phyloP scores from a whole-genome alignment of 2,888 invertebrate genomes.

The Amiota mariae region DNA sequence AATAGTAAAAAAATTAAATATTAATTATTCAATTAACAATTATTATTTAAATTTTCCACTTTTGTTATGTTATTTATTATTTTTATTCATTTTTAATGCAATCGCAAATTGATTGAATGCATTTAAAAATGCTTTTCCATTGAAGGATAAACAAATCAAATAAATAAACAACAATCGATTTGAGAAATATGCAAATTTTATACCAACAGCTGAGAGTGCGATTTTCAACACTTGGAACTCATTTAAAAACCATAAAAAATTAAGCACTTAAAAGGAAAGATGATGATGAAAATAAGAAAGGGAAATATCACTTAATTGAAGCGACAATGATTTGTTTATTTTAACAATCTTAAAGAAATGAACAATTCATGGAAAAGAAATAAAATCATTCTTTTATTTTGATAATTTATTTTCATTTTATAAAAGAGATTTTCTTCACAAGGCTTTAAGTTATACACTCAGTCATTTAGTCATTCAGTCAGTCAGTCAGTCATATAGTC shows the following conservation, averaged over 20 bases:
- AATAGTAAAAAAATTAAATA: too few species aligned
- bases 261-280: constrained; percentile 5
- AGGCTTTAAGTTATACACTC: background rate
- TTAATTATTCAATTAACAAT: too few species aligned
- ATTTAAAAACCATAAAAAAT: constrained; percentile 31
- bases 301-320: background rate
- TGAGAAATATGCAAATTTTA: background rate
- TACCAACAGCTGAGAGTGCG: constrained; percentile 14
- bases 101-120: background rate
- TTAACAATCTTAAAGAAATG: constrained; percentile 20
- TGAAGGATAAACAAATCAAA: background rate
- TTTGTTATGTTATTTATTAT: too few species aligned
- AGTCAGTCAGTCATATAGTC: background rate
- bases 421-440: background rate
- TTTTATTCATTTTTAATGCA: too few species aligned
- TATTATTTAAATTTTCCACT: too few species aligned
- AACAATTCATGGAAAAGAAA: constrained; percentile 9
- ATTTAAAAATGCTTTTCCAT: background rate
- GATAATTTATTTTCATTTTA: constrained; percentile 22
- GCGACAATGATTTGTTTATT: background rate
- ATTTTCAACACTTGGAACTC: constrained; percentile 24
- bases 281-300: background rate
- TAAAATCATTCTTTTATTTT: constrained; percentile 24
- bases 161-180: too few species aligned
- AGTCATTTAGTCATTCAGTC: background rate